Percentiles rank a stretch among this genome's conserved stretches.
Conservation (phyloP, 1,140 invertebrate species). For the Metaphire vulgaris region DNA sequence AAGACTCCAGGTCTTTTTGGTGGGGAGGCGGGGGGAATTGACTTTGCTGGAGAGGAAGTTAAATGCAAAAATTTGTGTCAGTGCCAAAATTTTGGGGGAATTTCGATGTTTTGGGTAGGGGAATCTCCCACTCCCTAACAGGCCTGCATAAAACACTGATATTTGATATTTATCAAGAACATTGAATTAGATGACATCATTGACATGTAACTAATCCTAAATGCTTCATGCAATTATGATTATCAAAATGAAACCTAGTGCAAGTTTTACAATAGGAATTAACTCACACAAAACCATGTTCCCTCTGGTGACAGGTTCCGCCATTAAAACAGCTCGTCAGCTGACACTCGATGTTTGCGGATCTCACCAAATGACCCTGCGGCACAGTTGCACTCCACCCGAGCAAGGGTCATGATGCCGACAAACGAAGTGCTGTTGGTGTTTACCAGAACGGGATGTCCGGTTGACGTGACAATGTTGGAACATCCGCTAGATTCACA, state of each 20-base stretch:
- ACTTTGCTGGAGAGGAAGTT: neutral
- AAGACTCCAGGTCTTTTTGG: no score
- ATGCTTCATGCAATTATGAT: neutral
- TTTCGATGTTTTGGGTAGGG: neutral
- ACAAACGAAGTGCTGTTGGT: conserved; percentile 91
- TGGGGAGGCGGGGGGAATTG: no score
- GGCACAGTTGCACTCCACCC: conserved; percentile 66
- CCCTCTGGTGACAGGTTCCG: conserved; percentile 68
- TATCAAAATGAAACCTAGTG: neutral
- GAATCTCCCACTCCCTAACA: neutral
- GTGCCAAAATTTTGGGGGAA: neutral
- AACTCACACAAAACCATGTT: conserved; percentile 65
- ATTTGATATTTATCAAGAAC: no score
- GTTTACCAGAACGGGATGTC: conserved; percentile 81
- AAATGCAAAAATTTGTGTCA: neutral
- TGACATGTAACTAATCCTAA: neutral
- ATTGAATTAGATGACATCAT: no score
- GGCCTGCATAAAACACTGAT: no score
- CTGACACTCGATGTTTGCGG: conserved; percentile 62
- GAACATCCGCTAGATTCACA: conserved; percentile 66
- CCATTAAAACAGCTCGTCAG: conserved; percentile 89
- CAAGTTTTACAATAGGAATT: neutral
- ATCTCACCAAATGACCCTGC: conserved; percentile 35
- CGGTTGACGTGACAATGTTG: conserved; percentile 69
- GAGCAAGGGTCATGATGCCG: conserved; percentile 78